A percentile compares a stretch with the other conserved stretches of the same genome.
phyloP scores from a whole-genome alignment of 2,113 vertebrate species.

The Sorex fumeus region DNA sequence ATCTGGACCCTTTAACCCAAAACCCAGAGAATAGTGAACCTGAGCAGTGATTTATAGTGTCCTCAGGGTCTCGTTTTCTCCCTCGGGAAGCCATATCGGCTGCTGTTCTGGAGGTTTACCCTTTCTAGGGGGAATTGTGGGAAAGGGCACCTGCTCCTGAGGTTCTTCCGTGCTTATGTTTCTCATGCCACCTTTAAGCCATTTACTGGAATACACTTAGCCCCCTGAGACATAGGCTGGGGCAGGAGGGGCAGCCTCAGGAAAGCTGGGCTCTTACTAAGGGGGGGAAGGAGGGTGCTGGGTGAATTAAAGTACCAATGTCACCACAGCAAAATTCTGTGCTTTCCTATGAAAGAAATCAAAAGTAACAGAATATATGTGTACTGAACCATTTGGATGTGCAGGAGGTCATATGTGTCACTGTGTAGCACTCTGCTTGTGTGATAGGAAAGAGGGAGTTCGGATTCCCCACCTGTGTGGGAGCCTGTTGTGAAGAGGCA shows the following conservation, averaged over 20 bases:
- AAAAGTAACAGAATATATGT: neutral
- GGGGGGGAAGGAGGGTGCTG: neutral
- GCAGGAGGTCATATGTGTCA: neutral
- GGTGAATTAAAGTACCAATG: neutral
- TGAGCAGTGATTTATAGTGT: neutral
- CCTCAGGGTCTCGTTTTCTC: neutral
- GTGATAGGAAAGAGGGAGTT: neutral
- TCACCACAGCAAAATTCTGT: neutral
- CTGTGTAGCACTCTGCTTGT: neutral
- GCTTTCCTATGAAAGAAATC: constrained; percentile 30
- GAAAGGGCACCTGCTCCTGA: neutral
- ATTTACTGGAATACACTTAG: too few species aligned
- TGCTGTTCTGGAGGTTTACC: neutral
- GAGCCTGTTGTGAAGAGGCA: neutral
- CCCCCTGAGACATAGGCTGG: too few species aligned
- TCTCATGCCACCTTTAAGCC: too few species aligned
- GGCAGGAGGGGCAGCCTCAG: too few species aligned
- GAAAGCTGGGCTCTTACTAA: neutral
- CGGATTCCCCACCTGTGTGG: neutral
- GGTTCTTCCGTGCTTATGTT: neutral
- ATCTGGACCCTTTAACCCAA: neutral
- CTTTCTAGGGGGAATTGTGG: neutral
- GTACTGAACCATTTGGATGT: neutral
- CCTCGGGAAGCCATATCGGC: neutral
- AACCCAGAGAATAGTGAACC: neutral